phyloP scores from a whole-genome alignment of 2,797 vertebrate species.

The Furcifer pardalis region DNA sequence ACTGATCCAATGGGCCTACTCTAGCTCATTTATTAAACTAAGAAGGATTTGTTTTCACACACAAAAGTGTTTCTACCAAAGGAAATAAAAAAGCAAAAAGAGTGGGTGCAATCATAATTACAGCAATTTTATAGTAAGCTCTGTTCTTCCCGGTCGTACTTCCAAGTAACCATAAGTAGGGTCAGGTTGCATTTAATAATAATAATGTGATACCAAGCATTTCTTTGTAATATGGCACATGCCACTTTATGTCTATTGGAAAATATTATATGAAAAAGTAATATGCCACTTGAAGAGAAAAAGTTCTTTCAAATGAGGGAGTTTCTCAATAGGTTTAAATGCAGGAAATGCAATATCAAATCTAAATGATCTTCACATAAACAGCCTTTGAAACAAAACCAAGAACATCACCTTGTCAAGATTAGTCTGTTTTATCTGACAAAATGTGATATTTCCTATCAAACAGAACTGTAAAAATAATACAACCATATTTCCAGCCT shows the following conservation, averaged over 20 bases:
- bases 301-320: not conserved
- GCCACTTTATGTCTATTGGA: not conserved
- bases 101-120: not conserved
- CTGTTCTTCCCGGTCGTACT: not conserved
- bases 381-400: not conserved
- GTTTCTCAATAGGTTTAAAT: not conserved
- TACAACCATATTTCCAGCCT: not conserved
- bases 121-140: not conserved
- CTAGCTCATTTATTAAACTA: no score
- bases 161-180: not conserved
- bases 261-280: not conserved
- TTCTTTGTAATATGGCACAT: not conserved
- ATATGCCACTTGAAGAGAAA: not conserved
- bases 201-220: no score
- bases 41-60: not conserved
- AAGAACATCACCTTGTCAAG: not conserved
- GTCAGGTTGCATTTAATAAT: not conserved
- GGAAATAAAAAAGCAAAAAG: no score
- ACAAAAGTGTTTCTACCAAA: no score
- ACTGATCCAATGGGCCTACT: no score
- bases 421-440: not conserved
- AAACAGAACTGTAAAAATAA: slow-evolving; percentile 12
- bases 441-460: slow-evolving; percentile 1
- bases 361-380: not conserved
- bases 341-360: not conserved